phyloP scores from a whole-genome alignment of 2,113 vertebrate genomes.

The Gyps fulvus region DNA sequence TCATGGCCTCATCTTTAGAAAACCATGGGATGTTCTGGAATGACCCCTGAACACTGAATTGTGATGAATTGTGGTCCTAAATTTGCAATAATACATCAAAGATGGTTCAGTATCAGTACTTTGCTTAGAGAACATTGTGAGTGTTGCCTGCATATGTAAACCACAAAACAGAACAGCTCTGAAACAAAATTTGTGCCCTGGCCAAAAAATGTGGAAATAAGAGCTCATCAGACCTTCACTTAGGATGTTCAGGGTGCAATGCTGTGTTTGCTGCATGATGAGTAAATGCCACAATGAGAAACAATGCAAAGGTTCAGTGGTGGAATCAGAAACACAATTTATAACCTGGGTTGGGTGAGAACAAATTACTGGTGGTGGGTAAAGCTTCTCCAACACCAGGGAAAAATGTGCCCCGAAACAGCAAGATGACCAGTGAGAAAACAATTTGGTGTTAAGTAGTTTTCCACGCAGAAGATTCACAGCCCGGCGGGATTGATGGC shows the following conservation, averaged over 20 bases:
- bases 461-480: neutral
- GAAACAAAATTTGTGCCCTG: neutral
- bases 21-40: neutral
- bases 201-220: neutral
- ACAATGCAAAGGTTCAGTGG: neutral
- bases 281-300: neutral
- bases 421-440: neutral
- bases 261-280: accelerated
- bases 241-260: neutral
- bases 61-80: neutral
- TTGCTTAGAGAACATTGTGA: neutral
- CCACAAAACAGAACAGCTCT: neutral
- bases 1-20: neutral
- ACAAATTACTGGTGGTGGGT: neutral
- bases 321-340: neutral
- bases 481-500: accelerated
- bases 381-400: neutral
- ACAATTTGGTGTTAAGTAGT: neutral
- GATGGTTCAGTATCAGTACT: neutral
- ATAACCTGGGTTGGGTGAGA: neutral
- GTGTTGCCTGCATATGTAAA: neutral
- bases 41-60: neutral
- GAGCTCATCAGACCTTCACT: accelerated
- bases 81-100: neutral
- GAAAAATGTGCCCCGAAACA: accelerated